A percentile compares a stretch with the other conserved stretches of the same genome.
Evolutionary conservation across 2,797 vertebrate genomes (phyloP).

Genomic region (Botia kubotai): DNA sequence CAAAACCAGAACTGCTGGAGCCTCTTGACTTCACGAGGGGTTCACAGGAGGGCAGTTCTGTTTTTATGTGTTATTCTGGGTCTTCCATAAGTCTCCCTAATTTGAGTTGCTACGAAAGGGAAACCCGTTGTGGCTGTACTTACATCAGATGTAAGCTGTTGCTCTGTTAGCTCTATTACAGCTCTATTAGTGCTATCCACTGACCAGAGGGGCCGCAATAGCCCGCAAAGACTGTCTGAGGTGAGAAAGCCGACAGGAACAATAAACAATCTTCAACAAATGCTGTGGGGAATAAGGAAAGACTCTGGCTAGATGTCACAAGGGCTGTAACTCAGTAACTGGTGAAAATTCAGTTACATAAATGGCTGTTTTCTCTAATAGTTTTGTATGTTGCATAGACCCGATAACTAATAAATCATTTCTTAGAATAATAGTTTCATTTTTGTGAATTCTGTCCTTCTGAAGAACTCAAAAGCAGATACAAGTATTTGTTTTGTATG

Average conservation of each 20-base stretch:
- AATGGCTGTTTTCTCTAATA: not conserved
- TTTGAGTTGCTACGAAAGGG: slow-evolving; percentile 62
- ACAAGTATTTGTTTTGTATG: too few relatives aligned
- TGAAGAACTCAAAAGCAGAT: too few relatives aligned
- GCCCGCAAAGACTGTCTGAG: slow-evolving; percentile 35
- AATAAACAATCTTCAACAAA: slow-evolving; percentile 62
- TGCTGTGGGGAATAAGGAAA: slow-evolving; percentile 23
- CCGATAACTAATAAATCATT: not conserved
- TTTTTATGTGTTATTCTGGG: slow-evolving; percentile 73
- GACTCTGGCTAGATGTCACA: not conserved
- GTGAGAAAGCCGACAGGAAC: slow-evolving; percentile 57
- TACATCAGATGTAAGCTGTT: slow-evolving; percentile 26
- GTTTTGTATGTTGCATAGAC: not conserved
- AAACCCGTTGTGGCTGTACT: slow-evolving; percentile 53
- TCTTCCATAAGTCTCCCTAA: slow-evolving; percentile 68
- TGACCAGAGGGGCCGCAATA: slow-evolving; percentile 54
- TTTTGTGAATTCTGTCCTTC: too few relatives aligned
- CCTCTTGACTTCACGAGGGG: slow-evolving; percentile 35
- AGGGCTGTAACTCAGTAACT: not conserved
- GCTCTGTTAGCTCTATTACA: too few relatives aligned
- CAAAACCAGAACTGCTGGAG: slow-evolving; percentile 58
- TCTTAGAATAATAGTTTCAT: too few relatives aligned
- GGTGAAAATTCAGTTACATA: too few relatives aligned
- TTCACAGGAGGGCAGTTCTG: slow-evolving; percentile 54
- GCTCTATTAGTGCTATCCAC: slow-evolving; percentile 42